Base-by-base conservation (phyloP, 2,888 invertebrate genomes). In the Clusia tigrina region DNA sequence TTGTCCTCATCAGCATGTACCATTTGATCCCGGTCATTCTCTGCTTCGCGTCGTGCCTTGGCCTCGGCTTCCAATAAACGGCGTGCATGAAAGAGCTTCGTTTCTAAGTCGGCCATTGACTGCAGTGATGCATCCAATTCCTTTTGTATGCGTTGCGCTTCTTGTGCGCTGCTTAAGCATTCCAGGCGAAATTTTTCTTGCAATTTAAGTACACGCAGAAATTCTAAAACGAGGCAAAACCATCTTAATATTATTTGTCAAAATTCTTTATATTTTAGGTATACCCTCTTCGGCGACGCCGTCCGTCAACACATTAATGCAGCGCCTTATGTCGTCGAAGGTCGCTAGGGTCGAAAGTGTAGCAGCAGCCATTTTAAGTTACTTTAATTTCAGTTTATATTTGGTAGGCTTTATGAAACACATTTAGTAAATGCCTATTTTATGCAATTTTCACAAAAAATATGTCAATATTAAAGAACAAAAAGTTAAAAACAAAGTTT, bases 11-110 rank as follows among this genome's bases (percentile, higher is more conserved):
- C n/a, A n/a, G n/a, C n/a, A n/a, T n/a, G n/a, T 82, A 92, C 92
- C 86, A 92, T 84, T 74, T 88, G 86, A 81, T 89, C 90, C 66
- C 90, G 88, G 63, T 94, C 92, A 67, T 90, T 86, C 80, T 93
- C 89, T 0, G 89, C 89, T 71, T 87, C 86, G 62, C 89, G 87
- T 20, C 92, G 85, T 58, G 88, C 88, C 66, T 89, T 88, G 72
- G 90, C 91, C 76, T 95, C 95, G 65, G 90, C 88, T 73, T 95
- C 95, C 1, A 95, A 85, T 46, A 95, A 85, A 71, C 90, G 90
- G 60, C 95, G 86, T 0, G 93, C 93, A 81, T 92, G 91, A 70
- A 90, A 90, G 66, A 96, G 87, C 79, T 94, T 93, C 2, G 90
- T 89, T 74, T 95, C 93, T 73, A 93, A 86, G 72, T 91, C 90